These are phyloP conservation scores for Morone saxatilis DNA, from an alignment of 2,113 vertebrate species.

Conservation along the genomic window DNA sequence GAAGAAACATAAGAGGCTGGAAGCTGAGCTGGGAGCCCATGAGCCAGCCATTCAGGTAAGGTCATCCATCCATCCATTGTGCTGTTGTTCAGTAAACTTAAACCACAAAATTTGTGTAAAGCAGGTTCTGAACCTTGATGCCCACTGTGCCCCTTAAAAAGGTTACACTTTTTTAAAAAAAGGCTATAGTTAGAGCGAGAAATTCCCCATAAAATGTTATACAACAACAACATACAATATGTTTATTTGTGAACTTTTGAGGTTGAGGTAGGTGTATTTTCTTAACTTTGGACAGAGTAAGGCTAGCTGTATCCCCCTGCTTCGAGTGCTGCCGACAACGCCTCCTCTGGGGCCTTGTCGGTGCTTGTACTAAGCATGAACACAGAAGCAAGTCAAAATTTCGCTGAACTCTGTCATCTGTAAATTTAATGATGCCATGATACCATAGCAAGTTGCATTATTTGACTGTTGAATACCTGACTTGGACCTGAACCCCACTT, in stretches of 20 bases:
- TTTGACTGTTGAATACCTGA: not conserved
- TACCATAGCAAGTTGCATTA: not conserved
- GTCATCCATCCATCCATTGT: no score
- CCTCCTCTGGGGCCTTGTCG: no score
- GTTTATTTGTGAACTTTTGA: no score
- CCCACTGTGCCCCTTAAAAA: not conserved
- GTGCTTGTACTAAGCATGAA: no score
- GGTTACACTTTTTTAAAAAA: not conserved
- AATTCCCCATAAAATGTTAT: no score
- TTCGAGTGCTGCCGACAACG: no score
- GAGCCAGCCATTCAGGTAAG: slow-evolving; percentile 96
- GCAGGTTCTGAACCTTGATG: not conserved
- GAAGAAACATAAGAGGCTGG: slow-evolving; percentile 98
- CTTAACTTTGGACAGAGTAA: no score
- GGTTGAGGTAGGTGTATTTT: no score
- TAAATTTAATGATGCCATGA: not conserved
- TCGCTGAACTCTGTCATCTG: not conserved
- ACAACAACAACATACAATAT: no score
- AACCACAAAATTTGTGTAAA: not conserved
- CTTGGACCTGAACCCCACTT: not conserved
- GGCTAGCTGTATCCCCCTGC: no score
- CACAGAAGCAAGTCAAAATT: no score
- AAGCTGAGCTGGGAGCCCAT: slow-evolving; percentile 95
- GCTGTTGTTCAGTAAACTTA: not conserved
- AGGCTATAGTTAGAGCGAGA: no score